A percentile compares a stretch with the other conserved stretches of the same genome.
Conservation (phyloP, 2,888 invertebrate genomes). For the Ophioninae sp. region DNA sequence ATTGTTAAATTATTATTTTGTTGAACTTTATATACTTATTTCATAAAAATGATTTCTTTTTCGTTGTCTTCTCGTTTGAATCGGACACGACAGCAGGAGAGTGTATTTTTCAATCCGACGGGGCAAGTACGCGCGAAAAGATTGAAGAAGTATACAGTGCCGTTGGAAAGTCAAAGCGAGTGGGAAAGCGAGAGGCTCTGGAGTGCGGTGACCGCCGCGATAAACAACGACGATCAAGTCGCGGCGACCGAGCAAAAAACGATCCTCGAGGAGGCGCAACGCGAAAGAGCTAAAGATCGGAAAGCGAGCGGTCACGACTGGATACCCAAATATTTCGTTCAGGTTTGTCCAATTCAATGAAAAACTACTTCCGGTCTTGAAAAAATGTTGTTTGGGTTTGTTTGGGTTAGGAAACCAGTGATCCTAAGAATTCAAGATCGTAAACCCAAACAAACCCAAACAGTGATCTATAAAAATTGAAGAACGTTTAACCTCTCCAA, state of each 20-base stretch:
- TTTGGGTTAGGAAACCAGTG: too few relatives aligned
- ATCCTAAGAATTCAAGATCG: too few relatives aligned
- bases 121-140: slow-evolving; percentile 87
- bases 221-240: slow-evolving; percentile 89
- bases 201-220: slow-evolving; percentile 93
- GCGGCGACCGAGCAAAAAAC: slow-evolving; percentile 96
- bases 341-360: slow-evolving; percentile 75
- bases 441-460: too few relatives aligned
- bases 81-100: slow-evolving; percentile 83
- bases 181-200: slow-evolving; percentile 95
- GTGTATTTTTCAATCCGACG: slow-evolving; percentile 87
- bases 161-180: slow-evolving; percentile 88
- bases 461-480: not conserved
- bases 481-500: not conserved
- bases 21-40: too few relatives aligned
- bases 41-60: not conserved
- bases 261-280: slow-evolving; percentile 92
- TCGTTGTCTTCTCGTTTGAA: slow-evolving; percentile 1
- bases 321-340: slow-evolving; percentile 89
- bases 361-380: too few relatives aligned
- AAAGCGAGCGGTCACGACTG: slow-evolving; percentile 86
- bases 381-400: too few relatives aligned
- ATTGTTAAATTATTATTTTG: too few relatives aligned
- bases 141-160: slow-evolving; percentile 90
- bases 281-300: slow-evolving; percentile 87